Percentiles rank a stretch among this genome's conserved stretches.
These are phyloP conservation scores for Typhlomys cinereus DNA, from an alignment of 2,113 vertebrate species.

Conservation along the genomic window DNA sequence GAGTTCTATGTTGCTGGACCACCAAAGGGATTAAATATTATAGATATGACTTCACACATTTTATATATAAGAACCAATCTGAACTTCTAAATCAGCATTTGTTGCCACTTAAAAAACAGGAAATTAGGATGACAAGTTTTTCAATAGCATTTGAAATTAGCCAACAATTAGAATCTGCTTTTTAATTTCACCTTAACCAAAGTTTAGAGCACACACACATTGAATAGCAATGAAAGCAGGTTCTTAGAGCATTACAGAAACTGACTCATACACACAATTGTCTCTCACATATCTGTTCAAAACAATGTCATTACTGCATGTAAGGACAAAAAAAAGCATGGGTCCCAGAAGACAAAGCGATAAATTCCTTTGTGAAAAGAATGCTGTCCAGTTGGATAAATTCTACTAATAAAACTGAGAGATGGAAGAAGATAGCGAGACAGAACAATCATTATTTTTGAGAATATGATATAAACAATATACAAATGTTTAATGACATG, in stretches of 20 bases:
- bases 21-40: background rate
- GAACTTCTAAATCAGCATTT: conserved; percentile 3
- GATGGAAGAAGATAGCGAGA: background rate
- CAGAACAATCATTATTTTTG: conserved; percentile 56
- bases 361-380: conserved; percentile 48
- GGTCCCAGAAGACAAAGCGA: conserved; percentile 52
- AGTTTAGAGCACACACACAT: background rate
- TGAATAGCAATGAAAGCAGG: conserved; percentile 12
- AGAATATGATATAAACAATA: conserved; percentile 50
- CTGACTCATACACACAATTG: conserved; percentile 43
- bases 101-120: background rate
- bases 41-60: background rate
- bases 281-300: conserved; percentile 24
- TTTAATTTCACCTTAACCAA: conserved; percentile 28
- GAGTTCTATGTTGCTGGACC: background rate
- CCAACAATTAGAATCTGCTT: background rate
- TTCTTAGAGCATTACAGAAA: conserved; percentile 58
- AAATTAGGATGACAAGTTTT: background rate
- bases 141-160: background rate
- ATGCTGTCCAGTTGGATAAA: conserved; percentile 22
- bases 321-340: conserved; percentile 45
- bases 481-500: conserved; percentile 65
- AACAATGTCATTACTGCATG: conserved; percentile 5
- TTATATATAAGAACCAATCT: background rate
- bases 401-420: conserved; percentile 34